These are phyloP conservation scores for Dendrolimus pini DNA, from an alignment of 2,888 invertebrate genomes.

Conservation along the genomic window DNA sequence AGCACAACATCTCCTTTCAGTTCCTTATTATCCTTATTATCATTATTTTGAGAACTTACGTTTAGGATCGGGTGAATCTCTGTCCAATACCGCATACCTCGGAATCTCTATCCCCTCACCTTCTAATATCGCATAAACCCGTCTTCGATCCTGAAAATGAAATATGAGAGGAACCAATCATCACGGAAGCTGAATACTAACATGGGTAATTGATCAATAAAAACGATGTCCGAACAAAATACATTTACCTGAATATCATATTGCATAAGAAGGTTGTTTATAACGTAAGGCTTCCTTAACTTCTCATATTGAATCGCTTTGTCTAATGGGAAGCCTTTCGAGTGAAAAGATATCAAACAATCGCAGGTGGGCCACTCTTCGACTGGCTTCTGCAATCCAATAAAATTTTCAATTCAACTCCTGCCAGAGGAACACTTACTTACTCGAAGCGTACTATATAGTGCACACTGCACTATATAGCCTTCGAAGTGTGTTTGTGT, in stretches of 20 bases:
- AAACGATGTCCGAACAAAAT: too few species aligned
- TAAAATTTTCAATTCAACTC: background rate
- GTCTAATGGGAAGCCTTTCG: conserved; percentile 98
- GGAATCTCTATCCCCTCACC: conserved; percentile 98
- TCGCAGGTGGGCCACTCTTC: conserved; percentile 99
- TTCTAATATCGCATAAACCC: conserved; percentile 96
- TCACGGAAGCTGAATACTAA: too few species aligned
- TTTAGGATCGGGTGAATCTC: conserved; percentile 94
- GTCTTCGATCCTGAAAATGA: conserved; percentile 85
- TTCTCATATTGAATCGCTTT: conserved; percentile 98
- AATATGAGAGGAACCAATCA: too few species aligned
- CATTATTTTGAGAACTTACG: conserved; percentile 79
- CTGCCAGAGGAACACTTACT: background rate
- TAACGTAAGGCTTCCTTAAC: conserved; percentile 95
- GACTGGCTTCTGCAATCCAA: conserved; percentile 85
- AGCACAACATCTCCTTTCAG: too few species aligned
- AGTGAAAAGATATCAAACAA: conserved; percentile 98
- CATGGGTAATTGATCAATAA: too few species aligned
- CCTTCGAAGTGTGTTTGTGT: background rate
- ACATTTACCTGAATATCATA: conserved; percentile 91
- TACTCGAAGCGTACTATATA: background rate
- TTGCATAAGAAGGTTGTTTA: conserved; percentile 99
- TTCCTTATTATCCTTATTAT: too few species aligned
- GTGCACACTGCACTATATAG: background rate
- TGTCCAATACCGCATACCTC: conserved; percentile 96